Evolutionary conservation across 1,140 invertebrate species (phyloP), one percentile per base, ranked within the genome.

Genomic region (Saccostrea echinata): DNA sequence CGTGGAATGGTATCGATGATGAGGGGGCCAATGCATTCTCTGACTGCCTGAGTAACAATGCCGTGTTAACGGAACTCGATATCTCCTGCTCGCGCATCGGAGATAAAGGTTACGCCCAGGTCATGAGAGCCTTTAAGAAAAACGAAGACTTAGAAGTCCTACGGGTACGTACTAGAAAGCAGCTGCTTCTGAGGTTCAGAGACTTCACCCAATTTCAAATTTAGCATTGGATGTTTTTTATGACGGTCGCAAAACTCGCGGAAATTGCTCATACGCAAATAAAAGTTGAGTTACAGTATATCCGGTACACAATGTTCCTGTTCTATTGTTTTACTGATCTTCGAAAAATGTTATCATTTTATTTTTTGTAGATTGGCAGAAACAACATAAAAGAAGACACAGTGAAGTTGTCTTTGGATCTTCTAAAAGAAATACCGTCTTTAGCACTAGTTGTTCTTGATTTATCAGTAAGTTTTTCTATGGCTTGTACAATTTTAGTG

Each of bases 1-100:
- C 93, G 13, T 94, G 93, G 93, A 94, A 94, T 88, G 94, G 94
- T 13, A 89, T 93, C 30, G 93, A 91, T 35, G 92, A 93, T 71
- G 91, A 91, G 3, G 93, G 93, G 8, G 93, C 90, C 0, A 68
- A 55, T 0, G 92, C 91, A 1, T 89, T 94, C 85, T 92, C 90
- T 1, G 90, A 88, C 35, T 90, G 90, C 12, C 81, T 94, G 68
- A 88, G 88, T 27, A 84, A 90, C 18, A 94, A 94, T 87, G 68
- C 61, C 4, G 89, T 92, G 11, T 81, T 94, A 55, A 89, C 84
- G 27, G 91, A 93, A 80, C 91, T 94, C 18, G 91, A 94, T 83
- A 86, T 94, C 13, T 91, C 91, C 24, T 94, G 92, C 71, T 93
- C 92, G 57, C 85, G 94, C 57, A 92, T 94, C 9, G 89, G 89